Conservation (phyloP, 2,797 vertebrate genomes). For the Halcyon leucocephala region DNA sequence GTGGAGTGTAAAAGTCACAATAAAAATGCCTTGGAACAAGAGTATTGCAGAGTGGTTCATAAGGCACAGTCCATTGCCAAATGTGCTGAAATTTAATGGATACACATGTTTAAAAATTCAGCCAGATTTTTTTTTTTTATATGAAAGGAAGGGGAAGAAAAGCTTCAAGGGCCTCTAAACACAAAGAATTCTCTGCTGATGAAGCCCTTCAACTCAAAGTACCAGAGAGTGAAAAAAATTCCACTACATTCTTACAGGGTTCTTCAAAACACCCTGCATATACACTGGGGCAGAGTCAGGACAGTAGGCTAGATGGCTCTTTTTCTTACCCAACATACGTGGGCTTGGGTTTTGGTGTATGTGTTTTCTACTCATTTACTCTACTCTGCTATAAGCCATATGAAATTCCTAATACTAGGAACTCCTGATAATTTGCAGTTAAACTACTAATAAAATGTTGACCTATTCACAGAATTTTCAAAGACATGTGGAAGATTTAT, state of each 20-base stretch:
- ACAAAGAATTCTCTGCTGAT: neutral
- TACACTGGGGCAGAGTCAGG: neutral
- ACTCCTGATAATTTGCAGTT: neutral
- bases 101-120: neutral
- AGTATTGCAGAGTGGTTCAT: neutral
- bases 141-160: fast-evolving
- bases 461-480: neutral
- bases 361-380: neutral
- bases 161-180: neutral
- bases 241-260: fast-evolving
- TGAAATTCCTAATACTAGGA: neutral
- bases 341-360: neutral
- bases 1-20: neutral
- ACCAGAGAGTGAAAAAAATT: neutral
- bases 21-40: neutral
- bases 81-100: neutral
- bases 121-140: neutral
- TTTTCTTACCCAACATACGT: fast-evolving
- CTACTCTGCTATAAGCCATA: neutral
- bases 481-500: constrained; percentile 15
- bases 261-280: neutral
- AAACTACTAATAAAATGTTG: neutral
- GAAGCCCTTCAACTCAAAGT: neutral
- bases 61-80: neutral
- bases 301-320: neutral